Evolutionary conservation across 2,113 vertebrate species (phyloP).

Genomic region (Gila orcuttii): DNA sequence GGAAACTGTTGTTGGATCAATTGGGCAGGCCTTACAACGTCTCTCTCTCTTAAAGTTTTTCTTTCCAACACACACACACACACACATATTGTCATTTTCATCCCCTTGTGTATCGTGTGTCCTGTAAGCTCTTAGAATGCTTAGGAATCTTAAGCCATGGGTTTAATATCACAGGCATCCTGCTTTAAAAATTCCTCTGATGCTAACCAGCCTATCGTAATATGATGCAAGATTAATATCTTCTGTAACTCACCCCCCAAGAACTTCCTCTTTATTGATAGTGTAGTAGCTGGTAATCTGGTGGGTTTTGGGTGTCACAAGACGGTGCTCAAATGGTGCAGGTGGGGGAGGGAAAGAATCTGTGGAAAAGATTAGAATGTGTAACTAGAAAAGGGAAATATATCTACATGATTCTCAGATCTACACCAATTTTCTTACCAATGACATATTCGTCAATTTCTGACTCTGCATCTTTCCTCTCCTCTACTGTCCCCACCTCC

Average conservation of each 20-base stretch:
- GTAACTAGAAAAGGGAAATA: neutral
- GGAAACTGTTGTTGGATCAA: no score
- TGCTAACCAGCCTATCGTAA: neutral
- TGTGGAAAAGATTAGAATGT: conserved; percentile 61
- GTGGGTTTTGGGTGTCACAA: conserved; percentile 86
- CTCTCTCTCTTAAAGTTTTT: conserved; percentile 13
- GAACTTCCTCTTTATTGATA: conserved; percentile 84
- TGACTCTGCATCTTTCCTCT: conserved; percentile 41
- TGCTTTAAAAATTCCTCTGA: neutral
- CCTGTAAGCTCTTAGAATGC: neutral
- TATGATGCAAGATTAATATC: neutral
- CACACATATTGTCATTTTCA: neutral
- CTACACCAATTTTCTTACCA: conserved; percentile 61
- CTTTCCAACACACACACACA: neutral
- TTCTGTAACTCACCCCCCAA: conserved; percentile 87
- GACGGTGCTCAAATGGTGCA: conserved; percentile 91
- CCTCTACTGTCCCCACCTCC: conserved; percentile 42
- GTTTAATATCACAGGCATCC: conserved; percentile 12
- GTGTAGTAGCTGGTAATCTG: conserved; percentile 84
- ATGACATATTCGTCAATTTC: conserved; percentile 65
- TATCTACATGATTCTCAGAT: neutral
- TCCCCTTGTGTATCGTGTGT: conserved; percentile 1
- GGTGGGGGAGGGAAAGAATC: conserved; percentile 79
- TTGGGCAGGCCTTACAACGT: neutral
- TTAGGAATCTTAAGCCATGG: neutral